Percentiles rank a stretch among this genome's conserved stretches.
phyloP scores from a whole-genome alignment of 2,888 invertebrate species.

The Metopia argyrocephala region DNA sequence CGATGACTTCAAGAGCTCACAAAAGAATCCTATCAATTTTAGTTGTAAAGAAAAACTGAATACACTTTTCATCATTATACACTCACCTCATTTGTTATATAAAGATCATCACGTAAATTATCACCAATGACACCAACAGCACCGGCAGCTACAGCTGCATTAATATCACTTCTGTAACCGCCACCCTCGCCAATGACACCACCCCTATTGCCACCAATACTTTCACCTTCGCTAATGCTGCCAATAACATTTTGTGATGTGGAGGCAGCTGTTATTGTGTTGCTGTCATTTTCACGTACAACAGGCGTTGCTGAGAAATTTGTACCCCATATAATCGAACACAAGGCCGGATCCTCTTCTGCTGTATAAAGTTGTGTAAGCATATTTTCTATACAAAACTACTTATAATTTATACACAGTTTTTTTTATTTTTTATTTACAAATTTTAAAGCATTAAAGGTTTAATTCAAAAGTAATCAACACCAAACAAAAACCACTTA shows the following conservation, averaged over 20 bases:
- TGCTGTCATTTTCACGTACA: slow-evolving; percentile 70
- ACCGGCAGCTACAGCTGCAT: slow-evolving; percentile 55
- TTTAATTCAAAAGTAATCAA: slow-evolving; percentile 19
- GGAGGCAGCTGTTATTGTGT: slow-evolving; percentile 53
- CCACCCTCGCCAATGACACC: slow-evolving; percentile 35
- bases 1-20: too few species aligned
- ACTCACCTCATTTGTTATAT: slow-evolving; percentile 67
- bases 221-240: slow-evolving; percentile 10
- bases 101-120: slow-evolving; percentile 72
- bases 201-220: slow-evolving; percentile 1
- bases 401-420: not conserved
- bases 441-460: slow-evolving; percentile 5
- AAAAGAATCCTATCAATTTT: too few species aligned
- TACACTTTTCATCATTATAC: not conserved
- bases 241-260: slow-evolving; percentile 52
- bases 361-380: slow-evolving; percentile 77
- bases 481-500: not conserved
- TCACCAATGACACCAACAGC: slow-evolving; percentile 61
- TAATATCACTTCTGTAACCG: slow-evolving; percentile 49
- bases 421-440: not conserved
- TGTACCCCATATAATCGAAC: slow-evolving; percentile 76
- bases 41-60: too few species aligned
- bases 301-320: slow-evolving; percentile 70
- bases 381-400: slow-evolving; percentile 69
- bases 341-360: slow-evolving; percentile 77